A percentile compares a stretch with the other conserved stretches of the same genome.
phyloP scores from a whole-genome alignment of 2,113 vertebrate genomes.

The Triplophysa rosa region DNA sequence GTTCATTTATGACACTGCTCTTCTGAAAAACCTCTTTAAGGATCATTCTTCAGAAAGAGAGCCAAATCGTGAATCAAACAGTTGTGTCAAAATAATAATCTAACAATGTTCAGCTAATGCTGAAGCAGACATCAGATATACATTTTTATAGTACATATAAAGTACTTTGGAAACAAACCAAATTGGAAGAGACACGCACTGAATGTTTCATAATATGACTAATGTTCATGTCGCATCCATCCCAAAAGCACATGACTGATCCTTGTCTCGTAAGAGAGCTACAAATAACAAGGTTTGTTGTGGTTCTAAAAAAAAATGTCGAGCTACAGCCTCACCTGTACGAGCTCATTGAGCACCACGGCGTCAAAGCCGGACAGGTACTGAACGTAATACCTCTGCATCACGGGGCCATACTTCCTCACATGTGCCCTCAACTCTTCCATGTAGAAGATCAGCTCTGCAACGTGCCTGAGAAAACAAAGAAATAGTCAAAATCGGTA shows the following conservation, averaged over 20 bases:
- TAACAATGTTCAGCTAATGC: no score
- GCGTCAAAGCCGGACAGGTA: constrained; percentile 97
- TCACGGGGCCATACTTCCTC: constrained; percentile 94
- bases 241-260: not conserved
- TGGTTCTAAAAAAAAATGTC: not conserved
- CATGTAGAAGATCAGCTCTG: constrained; percentile 99
- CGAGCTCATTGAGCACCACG: constrained; percentile 96
- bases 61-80: no score
- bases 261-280: not conserved
- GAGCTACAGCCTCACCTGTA: constrained; percentile 80
- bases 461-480: constrained; percentile 82
- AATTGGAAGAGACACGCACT: no score
- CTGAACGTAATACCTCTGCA: constrained; percentile 98
- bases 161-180: no score
- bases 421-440: constrained; percentile 96
- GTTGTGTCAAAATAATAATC: no score
- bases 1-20: constrained; percentile 54
- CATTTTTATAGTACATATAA: no score
- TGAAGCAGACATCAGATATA: no score
- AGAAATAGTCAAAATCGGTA: not conserved
- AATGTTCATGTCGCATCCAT: constrained; percentile 14
- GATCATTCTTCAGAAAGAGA: no score
- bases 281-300: constrained; percentile 9
- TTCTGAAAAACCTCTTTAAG: not conserved
- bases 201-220: constrained; percentile 25